These are phyloP conservation scores for Spatula versicolor DNA, from an alignment of 2,797 vertebrate species.

Conservation along the genomic window DNA sequence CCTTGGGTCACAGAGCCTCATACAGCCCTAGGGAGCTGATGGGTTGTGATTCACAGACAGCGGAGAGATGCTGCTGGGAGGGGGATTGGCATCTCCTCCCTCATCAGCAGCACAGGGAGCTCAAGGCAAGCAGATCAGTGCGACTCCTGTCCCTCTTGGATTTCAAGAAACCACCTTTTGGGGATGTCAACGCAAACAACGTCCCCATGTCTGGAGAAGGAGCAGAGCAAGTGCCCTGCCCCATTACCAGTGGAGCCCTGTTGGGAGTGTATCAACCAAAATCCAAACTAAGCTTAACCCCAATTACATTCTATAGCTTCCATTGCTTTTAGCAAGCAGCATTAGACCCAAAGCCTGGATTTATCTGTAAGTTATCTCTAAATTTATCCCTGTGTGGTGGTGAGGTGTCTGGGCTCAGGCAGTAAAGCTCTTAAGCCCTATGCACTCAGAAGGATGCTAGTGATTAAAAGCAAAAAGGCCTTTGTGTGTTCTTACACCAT, in stretches of 20 bases:
- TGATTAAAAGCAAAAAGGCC: not conserved
- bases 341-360: not conserved
- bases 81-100: not conserved
- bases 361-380: not conserved
- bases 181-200: not conserved
- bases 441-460: not conserved
- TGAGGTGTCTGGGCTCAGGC: not conserved
- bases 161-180: not conserved
- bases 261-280: not conserved
- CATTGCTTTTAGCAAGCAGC: not conserved
- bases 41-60: no score
- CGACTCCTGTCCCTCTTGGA: not conserved
- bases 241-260: not conserved
- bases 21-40: not conserved
- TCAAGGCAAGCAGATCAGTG: not conserved
- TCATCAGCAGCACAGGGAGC: not conserved
- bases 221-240: not conserved
- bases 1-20: not conserved
- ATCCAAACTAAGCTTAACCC: not conserved
- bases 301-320: not conserved
- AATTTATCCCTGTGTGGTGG: not conserved
- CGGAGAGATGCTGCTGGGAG: not conserved
- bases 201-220: not conserved
- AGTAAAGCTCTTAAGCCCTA: not conserved
- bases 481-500: not conserved